Evolutionary conservation across 2,113 vertebrate genomes (phyloP), one percentile per base, ranked within the genome.

Genomic region (Machaerirhynchus nigripectus): DNA sequence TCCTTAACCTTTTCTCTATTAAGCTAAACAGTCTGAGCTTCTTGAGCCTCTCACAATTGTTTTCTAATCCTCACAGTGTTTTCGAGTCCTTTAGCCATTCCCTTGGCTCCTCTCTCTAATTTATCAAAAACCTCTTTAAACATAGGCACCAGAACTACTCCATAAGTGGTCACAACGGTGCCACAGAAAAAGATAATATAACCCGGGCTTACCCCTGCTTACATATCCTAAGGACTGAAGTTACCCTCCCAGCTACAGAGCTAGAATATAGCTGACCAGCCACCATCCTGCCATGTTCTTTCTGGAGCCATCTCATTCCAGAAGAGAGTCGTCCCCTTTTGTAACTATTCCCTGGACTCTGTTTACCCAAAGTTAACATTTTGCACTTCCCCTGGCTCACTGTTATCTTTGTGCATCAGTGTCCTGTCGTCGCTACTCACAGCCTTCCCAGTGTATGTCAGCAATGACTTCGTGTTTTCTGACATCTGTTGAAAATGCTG

Each of bases 1-100:
- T 96, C 84, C 96, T 97, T 97, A 97, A 97, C 95, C 96, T 97
- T 95, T 93, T 94, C 89, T 95, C 93, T 94, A 74, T 89, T 97
- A 96, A 92, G 86, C 93, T 95, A 97, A 96, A 95, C 95, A 96
- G 52, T 90, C 91, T 95, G 91, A 97, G 93, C 96, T 97, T 90
- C 95, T 96, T 96, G 93, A 97, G 95, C 95, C 94, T 84, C 93
- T 96, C 91, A 94, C 95, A 87, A 96, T 95, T 96, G 93, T 97
- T 95, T 95, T 81, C 93, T 97, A 97, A 97, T 97, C 96, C 94
- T 93, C 73, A 18, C 68, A 89, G 68, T 95, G 93, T 93, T 97
- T 97, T 93, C 19, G 53, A 92, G 80, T 95, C 89, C 94, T 95
- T 95, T 60, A 95, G 86, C 89, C 84, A 84, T 95, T 92, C 93